Conservation (phyloP, 2,888 invertebrate genomes). For the Diachrysia chrysitis region DNA sequence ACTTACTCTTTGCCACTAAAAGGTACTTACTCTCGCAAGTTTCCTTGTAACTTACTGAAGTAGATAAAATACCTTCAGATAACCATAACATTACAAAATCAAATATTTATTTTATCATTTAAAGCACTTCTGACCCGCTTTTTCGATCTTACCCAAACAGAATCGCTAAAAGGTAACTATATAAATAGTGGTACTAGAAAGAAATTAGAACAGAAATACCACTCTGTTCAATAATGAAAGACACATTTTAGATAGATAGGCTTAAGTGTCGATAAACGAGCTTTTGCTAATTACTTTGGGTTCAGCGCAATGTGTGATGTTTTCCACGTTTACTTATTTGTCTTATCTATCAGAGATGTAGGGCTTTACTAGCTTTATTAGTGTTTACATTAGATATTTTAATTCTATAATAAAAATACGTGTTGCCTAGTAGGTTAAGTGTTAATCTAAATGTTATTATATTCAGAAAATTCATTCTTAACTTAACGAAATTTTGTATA, state of each 20-base stretch:
- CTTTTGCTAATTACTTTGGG: too few species aligned
- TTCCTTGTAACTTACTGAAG: neutral
- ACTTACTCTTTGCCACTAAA: neutral
- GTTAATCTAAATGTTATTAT: too few species aligned
- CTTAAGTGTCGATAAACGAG: too few species aligned
- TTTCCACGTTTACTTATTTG: too few species aligned
- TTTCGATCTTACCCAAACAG: constrained; percentile 2
- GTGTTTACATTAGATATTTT: too few species aligned
- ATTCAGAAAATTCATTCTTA: too few species aligned
- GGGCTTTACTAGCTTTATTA: too few species aligned
- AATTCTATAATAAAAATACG: too few species aligned
- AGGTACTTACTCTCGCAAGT: neutral
- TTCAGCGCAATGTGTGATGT: too few species aligned
- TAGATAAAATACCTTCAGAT: neutral
- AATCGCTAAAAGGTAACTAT: constrained; percentile 7
- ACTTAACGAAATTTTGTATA: too few species aligned
- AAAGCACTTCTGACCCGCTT: neutral
- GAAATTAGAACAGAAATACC: neutral
- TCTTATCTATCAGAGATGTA: too few species aligned
- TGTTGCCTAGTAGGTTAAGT: too few species aligned
- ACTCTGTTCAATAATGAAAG: neutral
- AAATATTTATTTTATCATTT: constrained; percentile 1
- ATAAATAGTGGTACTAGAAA: neutral
- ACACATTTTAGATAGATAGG: neutral
- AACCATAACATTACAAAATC: neutral